Base-by-base conservation (phyloP, 2,113 vertebrate genomes). In the Clarias gariepinus region DNA sequence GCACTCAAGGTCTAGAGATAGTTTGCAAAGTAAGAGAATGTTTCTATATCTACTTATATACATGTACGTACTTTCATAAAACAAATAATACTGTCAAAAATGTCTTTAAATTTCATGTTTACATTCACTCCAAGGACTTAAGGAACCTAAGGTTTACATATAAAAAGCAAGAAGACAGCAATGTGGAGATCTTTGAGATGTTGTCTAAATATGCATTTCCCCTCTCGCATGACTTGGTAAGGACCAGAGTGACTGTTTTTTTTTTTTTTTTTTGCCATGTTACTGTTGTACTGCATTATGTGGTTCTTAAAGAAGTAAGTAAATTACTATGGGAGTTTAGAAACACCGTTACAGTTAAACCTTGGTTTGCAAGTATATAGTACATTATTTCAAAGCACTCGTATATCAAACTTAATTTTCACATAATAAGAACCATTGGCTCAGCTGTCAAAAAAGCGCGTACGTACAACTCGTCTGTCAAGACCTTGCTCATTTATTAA, bases 71-170 rank as follows among this genome's bases (percentile, higher is more conserved):
- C 68, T 13, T 61, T 41, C 18, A 85, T 82, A 25, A 21, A 16
- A 25, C 8, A 18, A 64, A 30, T 53, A 28, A 8, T 63, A 41
- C 2, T 52, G 16, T 78, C 23, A 25, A 25, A 58, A 55, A 10
- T 19, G 9, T 16, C 52, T 74, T 63, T 55, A 18, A 61, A 53
- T 71, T 60, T 25, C 19, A 19, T 66, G 25, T 47, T 23, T 3
- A 66, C 1, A 7, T 3, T 64, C 52, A 87, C 90, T 95, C 15
- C 87, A 93, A 99, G 98, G 98, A 99, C 94, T 96, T 99, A 96
- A 97, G 98, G 94, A 99, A 96, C 92, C 93, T 96, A 80, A 94
- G 97, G 90, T 96, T 99, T 88, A 96, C 98, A 74, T 99, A 97
- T 91, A 98, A 96, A 92, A 95, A 94, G 83, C 96, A 97, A 89